phyloP scores from a whole-genome alignment of 2,113 vertebrate genomes.

The Varanus salvator region DNA sequence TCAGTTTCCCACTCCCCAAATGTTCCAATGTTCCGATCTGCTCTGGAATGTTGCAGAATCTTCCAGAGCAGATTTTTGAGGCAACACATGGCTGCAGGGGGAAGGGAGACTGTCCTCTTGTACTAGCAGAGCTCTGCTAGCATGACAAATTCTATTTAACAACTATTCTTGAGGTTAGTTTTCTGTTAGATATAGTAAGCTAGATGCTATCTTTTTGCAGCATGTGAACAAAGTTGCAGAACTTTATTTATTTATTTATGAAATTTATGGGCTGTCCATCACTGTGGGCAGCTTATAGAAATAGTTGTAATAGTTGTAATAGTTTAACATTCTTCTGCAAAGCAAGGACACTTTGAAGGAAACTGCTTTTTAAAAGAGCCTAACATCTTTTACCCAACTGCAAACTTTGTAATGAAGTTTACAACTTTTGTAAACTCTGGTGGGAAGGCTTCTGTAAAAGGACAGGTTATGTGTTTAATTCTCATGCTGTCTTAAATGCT shows the following conservation, averaged over 20 bases:
- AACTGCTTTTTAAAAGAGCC: not conserved
- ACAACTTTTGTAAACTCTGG: not conserved
- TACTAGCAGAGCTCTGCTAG: too few species aligned
- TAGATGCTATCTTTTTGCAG: not conserved
- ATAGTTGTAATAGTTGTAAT: not conserved
- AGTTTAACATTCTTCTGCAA: not conserved
- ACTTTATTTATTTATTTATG: too few species aligned
- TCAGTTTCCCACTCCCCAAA: too few species aligned
- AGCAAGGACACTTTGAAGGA: not conserved
- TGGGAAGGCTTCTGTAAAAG: not conserved
- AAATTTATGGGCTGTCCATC: too few species aligned
- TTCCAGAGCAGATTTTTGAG: too few species aligned
- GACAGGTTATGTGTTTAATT: not conserved
- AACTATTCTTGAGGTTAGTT: not conserved
- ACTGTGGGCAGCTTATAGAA: too few species aligned
- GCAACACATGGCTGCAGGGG: too few species aligned
- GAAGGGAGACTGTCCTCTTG: too few species aligned
- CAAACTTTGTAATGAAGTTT: not conserved
- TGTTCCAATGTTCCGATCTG: too few species aligned
- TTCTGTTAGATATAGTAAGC: not conserved
- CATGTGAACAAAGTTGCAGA: not conserved
- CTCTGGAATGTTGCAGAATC: too few species aligned
- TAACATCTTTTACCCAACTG: not conserved
- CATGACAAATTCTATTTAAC: not conserved
- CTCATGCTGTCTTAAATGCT: not conserved